A percentile compares a stretch with the other conserved stretches of the same genome.
Conservation (phyloP, 2,888 invertebrate genomes). For the Rhagophthalmus giganteus region DNA sequence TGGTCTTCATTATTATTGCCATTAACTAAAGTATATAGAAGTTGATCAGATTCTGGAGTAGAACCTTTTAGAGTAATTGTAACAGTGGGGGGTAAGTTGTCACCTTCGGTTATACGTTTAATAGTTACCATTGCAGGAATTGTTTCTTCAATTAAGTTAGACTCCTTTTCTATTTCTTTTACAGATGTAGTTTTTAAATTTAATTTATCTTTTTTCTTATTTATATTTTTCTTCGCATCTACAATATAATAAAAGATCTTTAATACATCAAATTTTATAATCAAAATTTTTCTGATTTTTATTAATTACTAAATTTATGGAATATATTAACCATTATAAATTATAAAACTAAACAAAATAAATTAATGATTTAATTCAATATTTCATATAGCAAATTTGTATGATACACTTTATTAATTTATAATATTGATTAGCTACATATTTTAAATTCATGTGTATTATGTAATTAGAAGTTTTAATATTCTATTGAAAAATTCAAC, state of each 20-base stretch:
- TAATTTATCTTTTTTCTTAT: slow-evolving; percentile 21
- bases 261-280: too few relatives aligned
- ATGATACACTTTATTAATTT: neutral
- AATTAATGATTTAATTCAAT: slow-evolving; percentile 1
- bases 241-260: too few relatives aligned
- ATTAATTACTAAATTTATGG: too few relatives aligned
- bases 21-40: slow-evolving; percentile 71
- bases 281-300: too few relatives aligned
- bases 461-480: too few relatives aligned
- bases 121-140: slow-evolving; percentile 70
- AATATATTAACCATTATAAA: too few relatives aligned
- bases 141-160: slow-evolving; percentile 50
- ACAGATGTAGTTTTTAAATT: slow-evolving; percentile 20
- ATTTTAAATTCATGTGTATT: too few relatives aligned
- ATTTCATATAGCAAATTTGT: neutral
- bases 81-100: slow-evolving; percentile 69
- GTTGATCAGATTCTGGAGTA: slow-evolving; percentile 72
- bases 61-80: slow-evolving; percentile 77
- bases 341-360: too few relatives aligned
- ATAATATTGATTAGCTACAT: too few relatives aligned
- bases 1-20: slow-evolving; percentile 54
- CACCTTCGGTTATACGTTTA: slow-evolving; percentile 68
- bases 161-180: slow-evolving; percentile 36
- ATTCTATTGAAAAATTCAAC: too few relatives aligned
- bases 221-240: slow-evolving; percentile 24